Evolutionary conservation across 2,797 vertebrate genomes (phyloP).

Genomic region (Liasis olivaceus): DNA sequence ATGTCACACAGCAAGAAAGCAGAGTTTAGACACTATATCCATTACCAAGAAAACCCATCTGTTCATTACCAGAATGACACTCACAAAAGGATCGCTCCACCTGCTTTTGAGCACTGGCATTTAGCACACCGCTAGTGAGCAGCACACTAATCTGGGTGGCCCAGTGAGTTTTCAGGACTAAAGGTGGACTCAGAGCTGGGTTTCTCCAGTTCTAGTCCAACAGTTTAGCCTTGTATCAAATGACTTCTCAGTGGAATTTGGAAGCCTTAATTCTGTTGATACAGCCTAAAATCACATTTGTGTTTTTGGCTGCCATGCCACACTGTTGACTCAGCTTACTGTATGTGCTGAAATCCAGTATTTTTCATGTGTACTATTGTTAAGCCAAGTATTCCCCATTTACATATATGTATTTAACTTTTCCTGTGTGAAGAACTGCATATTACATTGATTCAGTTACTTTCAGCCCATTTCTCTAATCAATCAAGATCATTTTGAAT

Average conservation of each 20-base stretch:
- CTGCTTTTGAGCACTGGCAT: conserved; percentile 48
- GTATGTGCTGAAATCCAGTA: background rate
- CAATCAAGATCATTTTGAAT: background rate
- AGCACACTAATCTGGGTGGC: conserved; percentile 83
- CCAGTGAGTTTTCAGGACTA: background rate
- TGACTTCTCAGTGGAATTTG: background rate
- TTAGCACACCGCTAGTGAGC: conserved; percentile 74
- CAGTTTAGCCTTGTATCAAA: background rate
- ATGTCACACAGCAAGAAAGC: conserved; percentile 60
- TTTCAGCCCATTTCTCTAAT: background rate
- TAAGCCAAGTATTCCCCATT: background rate
- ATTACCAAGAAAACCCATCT: conserved; percentile 85
- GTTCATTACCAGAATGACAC: conserved; percentile 79
- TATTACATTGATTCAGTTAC: background rate
- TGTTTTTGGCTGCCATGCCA: background rate
- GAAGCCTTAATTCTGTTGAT: background rate
- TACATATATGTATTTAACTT: background rate
- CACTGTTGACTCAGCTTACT: background rate
- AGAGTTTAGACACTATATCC: conserved; percentile 78
- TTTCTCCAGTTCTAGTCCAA: background rate
- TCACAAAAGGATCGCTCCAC: conserved; percentile 83
- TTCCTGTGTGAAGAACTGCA: background rate
- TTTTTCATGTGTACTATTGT: background rate
- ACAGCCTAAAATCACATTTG: background rate
- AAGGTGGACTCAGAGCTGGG: background rate